Percentiles rank a stretch among this genome's conserved stretches.
Evolutionary conservation across 2,113 vertebrate genomes (phyloP).

Genomic region (Orthonyx spaldingii): DNA sequence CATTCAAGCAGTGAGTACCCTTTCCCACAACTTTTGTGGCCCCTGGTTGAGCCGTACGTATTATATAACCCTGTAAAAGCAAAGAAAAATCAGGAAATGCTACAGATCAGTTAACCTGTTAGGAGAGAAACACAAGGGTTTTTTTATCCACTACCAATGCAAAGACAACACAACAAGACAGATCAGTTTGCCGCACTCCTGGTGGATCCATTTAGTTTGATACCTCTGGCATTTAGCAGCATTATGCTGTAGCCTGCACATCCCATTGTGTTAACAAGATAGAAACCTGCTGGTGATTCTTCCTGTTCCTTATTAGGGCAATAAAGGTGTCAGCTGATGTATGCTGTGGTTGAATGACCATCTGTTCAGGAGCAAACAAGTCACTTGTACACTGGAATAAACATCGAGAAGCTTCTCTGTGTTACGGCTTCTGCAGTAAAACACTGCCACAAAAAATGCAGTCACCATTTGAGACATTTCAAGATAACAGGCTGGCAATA

Average conservation of each 20-base stretch:
- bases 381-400: neutral
- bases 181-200: neutral
- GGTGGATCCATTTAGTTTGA: neutral
- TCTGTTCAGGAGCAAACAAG: constrained; percentile 54
- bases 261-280: neutral
- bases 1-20: neutral
- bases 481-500: neutral
- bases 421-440: neutral
- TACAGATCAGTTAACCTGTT: neutral
- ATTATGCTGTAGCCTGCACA: neutral
- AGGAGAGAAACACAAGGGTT: neutral
- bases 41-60: neutral
- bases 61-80: neutral
- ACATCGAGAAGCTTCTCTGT: neutral
- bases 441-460: neutral
- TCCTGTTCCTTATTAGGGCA: constrained; percentile 26
- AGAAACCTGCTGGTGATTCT: neutral
- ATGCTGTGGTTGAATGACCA: neutral
- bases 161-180: neutral
- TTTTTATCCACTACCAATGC: neutral
- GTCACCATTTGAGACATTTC: neutral
- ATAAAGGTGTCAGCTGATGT: constrained; percentile 14
- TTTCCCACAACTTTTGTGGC: neutral
- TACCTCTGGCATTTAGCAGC: neutral
- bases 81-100: neutral